Percentiles rank a stretch among this genome's conserved stretches.
Conservation (phyloP, 2,113 vertebrate genomes). For the Oreochromis spilurus region DNA sequence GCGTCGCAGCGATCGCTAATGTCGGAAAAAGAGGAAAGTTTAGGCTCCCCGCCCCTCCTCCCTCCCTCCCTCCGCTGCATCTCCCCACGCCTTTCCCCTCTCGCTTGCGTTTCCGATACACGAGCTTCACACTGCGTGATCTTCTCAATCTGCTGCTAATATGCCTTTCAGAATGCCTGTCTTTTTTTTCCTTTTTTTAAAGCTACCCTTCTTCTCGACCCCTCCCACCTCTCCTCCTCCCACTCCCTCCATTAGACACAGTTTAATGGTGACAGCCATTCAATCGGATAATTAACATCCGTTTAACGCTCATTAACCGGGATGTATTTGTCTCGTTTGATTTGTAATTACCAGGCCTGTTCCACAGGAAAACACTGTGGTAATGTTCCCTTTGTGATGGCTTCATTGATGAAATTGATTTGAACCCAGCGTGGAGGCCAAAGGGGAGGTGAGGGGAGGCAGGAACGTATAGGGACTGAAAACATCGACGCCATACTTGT, state of each 20-base stretch:
- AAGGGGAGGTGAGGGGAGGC: background rate
- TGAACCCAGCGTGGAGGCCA: slow-evolving; percentile 42
- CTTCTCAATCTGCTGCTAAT: slow-evolving; percentile 39
- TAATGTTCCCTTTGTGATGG: slow-evolving; percentile 50
- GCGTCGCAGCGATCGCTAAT: slow-evolving; percentile 21
- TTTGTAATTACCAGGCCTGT: slow-evolving; percentile 68
- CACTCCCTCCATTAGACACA: slow-evolving; percentile 59
- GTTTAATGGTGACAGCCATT: slow-evolving; percentile 73
- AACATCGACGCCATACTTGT: background rate
- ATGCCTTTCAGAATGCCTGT: slow-evolving; percentile 9
- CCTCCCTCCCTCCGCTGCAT: background rate
- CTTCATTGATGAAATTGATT: slow-evolving; percentile 66
- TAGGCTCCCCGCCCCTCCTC: background rate
- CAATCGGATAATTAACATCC: slow-evolving; percentile 76
- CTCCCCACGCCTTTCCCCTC: background rate
- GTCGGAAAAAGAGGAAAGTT: slow-evolving; percentile 25
- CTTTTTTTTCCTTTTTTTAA: background rate
- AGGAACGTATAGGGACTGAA: background rate
- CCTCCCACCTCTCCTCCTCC: background rate
- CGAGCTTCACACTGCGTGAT: slow-evolving; percentile 35
- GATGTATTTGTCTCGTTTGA: slow-evolving; percentile 71
- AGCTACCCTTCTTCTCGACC: background rate
- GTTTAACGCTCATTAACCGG: slow-evolving; percentile 74
- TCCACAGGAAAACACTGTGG: slow-evolving; percentile 58
- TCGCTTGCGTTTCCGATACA: slow-evolving; percentile 18